A percentile compares a stretch with the other conserved stretches of the same genome.
Conservation (phyloP, 2,113 vertebrate genomes). For the Aix galericulata region DNA sequence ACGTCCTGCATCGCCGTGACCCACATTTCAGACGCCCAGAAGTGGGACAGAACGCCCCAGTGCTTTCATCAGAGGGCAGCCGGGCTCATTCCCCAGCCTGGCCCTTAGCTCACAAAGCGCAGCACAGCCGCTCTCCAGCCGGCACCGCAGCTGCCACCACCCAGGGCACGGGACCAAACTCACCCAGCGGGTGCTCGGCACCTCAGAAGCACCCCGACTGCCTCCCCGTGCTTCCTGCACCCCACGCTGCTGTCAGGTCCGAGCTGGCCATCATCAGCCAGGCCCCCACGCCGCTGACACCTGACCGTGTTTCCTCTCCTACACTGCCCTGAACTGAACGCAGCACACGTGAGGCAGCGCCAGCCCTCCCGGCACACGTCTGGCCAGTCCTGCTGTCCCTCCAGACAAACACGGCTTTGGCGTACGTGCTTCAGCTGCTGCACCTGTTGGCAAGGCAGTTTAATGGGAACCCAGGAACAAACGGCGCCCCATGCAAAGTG, state of each 20-base stretch:
- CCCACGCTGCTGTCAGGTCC: background rate
- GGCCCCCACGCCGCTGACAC: background rate
- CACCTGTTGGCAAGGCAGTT: background rate
- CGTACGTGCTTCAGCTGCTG: background rate
- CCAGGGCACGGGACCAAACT: background rate
- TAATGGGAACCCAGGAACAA: background rate
- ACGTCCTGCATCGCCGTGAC: conserved; percentile 19
- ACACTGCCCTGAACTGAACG: background rate
- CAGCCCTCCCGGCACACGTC: background rate
- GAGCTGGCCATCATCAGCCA: background rate
- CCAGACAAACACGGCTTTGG: background rate
- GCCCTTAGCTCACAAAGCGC: background rate
- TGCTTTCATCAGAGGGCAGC: background rate
- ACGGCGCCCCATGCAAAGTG: background rate
- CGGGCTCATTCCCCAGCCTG: background rate
- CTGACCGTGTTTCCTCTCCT: background rate
- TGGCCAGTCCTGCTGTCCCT: background rate
- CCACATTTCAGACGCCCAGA: conserved; percentile 34
- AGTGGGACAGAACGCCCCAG: conserved; percentile 2
- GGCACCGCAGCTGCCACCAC: background rate
- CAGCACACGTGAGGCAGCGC: fast-evolving
- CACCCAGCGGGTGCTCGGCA: background rate
- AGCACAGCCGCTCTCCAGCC: background rate
- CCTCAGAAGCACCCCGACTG: background rate
- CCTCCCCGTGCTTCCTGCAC: background rate